Conservation (phyloP, 2,113 vertebrate species). For the Accipiter virgatus region DNA sequence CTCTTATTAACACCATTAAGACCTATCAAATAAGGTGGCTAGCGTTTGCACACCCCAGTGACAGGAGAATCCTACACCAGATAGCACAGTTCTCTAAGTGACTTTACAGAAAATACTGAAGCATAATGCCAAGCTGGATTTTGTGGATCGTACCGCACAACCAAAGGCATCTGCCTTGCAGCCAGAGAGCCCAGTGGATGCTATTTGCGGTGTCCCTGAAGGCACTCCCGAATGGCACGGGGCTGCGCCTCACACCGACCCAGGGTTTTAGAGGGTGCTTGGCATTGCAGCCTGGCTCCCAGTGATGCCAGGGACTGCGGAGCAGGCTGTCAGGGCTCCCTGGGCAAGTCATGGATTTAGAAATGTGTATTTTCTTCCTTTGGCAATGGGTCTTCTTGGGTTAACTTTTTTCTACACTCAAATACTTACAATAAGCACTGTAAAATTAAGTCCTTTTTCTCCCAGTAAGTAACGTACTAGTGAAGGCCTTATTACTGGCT, state of each 20-base stretch:
- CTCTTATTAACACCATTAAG: not conserved
- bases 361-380: not conserved
- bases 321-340: not conserved
- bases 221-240: not conserved
- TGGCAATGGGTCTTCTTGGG: not conserved
- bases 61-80: not conserved
- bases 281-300: not conserved
- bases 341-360: rapidly evolving
- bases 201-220: not conserved
- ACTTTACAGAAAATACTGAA: not conserved
- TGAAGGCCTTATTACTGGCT: not conserved
- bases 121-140: not conserved
- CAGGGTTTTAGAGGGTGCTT: not conserved
- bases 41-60: not conserved
- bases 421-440: not conserved
- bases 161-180: not conserved
- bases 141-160: not conserved
- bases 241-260: rapidly evolving
- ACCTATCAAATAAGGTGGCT: not conserved
- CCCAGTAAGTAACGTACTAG: not conserved
- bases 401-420: not conserved
- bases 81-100: not conserved
- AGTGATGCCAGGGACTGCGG: rapidly evolving
- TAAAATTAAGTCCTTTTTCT: not conserved
- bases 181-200: not conserved